Conservation (phyloP, 2,113 vertebrate species). For the Coreoperca whiteheadi region DNA sequence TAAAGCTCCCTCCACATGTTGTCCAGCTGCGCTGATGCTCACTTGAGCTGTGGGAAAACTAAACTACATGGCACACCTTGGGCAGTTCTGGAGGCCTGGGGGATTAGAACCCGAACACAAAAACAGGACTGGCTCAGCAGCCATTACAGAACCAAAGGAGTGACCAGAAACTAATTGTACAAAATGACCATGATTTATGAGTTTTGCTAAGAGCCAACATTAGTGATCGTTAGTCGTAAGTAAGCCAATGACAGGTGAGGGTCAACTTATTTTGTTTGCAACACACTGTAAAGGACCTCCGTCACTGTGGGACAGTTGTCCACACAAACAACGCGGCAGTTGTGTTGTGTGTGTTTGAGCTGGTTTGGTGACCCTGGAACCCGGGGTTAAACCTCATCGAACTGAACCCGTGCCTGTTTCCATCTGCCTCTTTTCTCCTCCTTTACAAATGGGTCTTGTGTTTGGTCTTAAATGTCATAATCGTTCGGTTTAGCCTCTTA, state of each 20-base stretch:
- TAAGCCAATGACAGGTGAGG: background rate
- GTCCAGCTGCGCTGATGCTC: background rate
- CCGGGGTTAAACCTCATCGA: background rate
- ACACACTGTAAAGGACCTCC: background rate
- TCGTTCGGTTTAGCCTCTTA: constrained; percentile 48
- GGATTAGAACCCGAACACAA: background rate
- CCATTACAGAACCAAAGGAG: background rate
- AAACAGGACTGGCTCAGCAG: background rate
- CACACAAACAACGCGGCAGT: background rate
- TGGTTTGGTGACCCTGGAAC: constrained; percentile 17
- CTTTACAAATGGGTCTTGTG: constrained; percentile 47
- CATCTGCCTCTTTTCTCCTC: constrained; percentile 26
- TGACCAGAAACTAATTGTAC: background rate
- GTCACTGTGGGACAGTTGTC: background rate
- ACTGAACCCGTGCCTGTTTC: constrained; percentile 7
- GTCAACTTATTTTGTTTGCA: background rate
- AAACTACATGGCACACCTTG: background rate
- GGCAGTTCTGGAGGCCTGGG: background rate
- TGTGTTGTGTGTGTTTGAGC: background rate
- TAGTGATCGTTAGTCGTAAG: background rate
- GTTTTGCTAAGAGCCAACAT: background rate
- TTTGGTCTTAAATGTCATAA: constrained; percentile 58
- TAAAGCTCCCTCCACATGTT: background rate
- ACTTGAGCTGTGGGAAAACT: background rate
- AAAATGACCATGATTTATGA: no score